These are phyloP conservation scores for Coranthus polyacanthus DNA, from an alignment of 2,797 vertebrate genomes.

Conservation along the genomic window DNA sequence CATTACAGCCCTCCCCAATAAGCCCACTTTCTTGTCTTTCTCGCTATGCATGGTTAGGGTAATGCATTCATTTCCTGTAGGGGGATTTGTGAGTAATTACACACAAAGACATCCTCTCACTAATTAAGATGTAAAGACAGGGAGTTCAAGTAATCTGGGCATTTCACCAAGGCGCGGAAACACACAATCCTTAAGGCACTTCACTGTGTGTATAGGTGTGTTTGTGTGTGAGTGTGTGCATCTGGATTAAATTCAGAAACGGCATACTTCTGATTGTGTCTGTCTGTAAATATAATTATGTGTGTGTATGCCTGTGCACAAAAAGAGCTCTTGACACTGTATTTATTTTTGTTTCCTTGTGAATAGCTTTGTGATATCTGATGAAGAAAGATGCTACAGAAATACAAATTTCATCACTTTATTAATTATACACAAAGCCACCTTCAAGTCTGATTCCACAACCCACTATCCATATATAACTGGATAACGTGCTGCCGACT, in stretches of 20 bases:
- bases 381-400: not conserved
- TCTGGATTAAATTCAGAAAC: slow-evolving; percentile 32
- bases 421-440: not conserved
- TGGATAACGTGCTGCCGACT: slow-evolving; percentile 15
- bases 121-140: slow-evolving; percentile 78
- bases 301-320: slow-evolving; percentile 11
- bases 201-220: slow-evolving; percentile 59
- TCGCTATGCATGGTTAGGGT: slow-evolving; percentile 57
- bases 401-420: not conserved
- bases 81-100: slow-evolving; percentile 81
- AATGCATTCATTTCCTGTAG: slow-evolving; percentile 81
- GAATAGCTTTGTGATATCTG: not conserved
- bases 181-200: slow-evolving; percentile 58
- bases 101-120: slow-evolving; percentile 76
- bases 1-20: slow-evolving; percentile 66
- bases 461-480: not conserved
- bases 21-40: slow-evolving; percentile 65
- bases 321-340: slow-evolving; percentile 8
- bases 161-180: slow-evolving; percentile 66
- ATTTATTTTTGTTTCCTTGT: slow-evolving; percentile 1
- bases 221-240: slow-evolving; percentile 36
- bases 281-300: slow-evolving; percentile 25
- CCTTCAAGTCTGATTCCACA: not conserved
- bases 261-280: slow-evolving; percentile 25
- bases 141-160: slow-evolving; percentile 73